Evolutionary conservation across 2,888 invertebrate species (phyloP), one percentile per base, ranked within the genome.

Genomic region (Ligdia adustata): DNA sequence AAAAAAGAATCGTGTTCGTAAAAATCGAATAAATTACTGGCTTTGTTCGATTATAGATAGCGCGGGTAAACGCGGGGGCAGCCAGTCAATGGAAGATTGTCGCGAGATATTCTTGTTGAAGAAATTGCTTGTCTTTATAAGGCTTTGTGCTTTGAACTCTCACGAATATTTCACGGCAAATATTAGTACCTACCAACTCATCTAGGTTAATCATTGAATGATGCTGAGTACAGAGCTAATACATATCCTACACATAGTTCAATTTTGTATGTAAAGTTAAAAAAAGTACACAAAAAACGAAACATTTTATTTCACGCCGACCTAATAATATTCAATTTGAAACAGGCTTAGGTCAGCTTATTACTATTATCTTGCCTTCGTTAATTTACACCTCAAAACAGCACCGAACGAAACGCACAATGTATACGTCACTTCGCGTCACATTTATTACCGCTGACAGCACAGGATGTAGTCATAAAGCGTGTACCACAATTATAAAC

Each of bases 401-500:
- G 22, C n/a, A 41, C 18, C 26, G 27, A n/a, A 28, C 40, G 27
- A 43, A 46, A 35, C 35, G 22, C 79, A 73, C 75, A 78, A 79
- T 82, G 74, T 73, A 66, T 66, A 70, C 77, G 74, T 83, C 82
- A 82, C 66, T 6, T 62, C 61, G 64, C 74, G 69, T 72, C 73
- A 72, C 74, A 79, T 79, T 83, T 79, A 82, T 83, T 78, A 79
- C 65, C 69, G 76, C 69, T 82, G 83, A 86, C 87, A 82, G 79
- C 82, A 74, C 80, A 77, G 87, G 88, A 88, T 80, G 77, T 77
- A 78, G 75, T 76, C 75, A 82, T 80, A 81, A 80, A 79, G 75
- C 72, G 58, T 64, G 69, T 72, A 72, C 47, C 72, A 73, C 70
- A 82, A 82, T 81, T 80, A 82, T 80, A 80, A 83, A 81, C 79